A percentile compares a stretch with the other conserved stretches of the same genome.
Evolutionary conservation across 2,797 vertebrate species (phyloP).

Genomic region (Lithobates pipiens): DNA sequence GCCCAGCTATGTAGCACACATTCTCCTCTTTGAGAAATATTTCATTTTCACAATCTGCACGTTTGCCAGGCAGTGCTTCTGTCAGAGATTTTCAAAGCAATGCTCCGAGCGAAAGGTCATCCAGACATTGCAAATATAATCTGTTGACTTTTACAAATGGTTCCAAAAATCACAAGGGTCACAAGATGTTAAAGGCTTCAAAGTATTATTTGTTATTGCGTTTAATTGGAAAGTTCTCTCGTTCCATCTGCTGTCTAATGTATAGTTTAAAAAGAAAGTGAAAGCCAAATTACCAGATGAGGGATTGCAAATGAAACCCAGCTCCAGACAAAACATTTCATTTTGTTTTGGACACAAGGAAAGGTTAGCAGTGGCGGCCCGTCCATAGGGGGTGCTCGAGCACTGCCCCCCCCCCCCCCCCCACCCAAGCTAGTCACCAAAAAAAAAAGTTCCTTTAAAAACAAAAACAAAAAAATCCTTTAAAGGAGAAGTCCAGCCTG

Average conservation of each 20-base stretch:
- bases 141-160: conserved; percentile 46
- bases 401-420: too few species aligned
- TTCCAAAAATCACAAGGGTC: conserved; percentile 52
- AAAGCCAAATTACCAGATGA: neutral
- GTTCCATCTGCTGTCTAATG: conserved; percentile 16
- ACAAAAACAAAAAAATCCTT: too few species aligned
- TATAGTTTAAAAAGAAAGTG: conserved; percentile 20
- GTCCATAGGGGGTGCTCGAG: too few species aligned
- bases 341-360: neutral
- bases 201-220: conserved; percentile 42
- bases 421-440: too few species aligned
- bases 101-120: conserved; percentile 49
- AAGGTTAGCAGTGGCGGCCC: too few species aligned
- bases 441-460: too few species aligned
- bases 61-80: conserved; percentile 46
- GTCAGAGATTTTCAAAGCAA: conserved; percentile 45
- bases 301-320: neutral
- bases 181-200: conserved; percentile 49
- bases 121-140: conserved; percentile 49
- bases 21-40: conserved; percentile 21
- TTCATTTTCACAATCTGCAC: conserved; percentile 36
- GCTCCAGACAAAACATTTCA: neutral
- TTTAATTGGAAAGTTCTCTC: conserved; percentile 47
- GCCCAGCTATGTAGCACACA: conserved; percentile 9
- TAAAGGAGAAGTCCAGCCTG: too few species aligned